Percentiles rank a stretch among this genome's conserved stretches.
These are phyloP conservation scores for Phrynocephalus vlangalii DNA, from an alignment of 2,797 vertebrate species.

Conservation along the genomic window DNA sequence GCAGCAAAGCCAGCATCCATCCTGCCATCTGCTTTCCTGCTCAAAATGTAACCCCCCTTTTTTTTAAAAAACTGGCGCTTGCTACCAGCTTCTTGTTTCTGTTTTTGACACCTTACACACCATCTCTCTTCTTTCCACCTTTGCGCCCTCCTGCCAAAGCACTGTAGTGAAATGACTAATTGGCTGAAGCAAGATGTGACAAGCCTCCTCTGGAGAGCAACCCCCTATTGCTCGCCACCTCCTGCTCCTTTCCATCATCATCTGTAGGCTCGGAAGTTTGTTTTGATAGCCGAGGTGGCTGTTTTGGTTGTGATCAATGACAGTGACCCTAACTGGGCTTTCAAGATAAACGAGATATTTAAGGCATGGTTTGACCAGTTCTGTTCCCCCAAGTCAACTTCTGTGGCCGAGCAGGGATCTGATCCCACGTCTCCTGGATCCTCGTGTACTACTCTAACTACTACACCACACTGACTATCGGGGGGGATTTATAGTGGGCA, in stretches of 20 bases:
- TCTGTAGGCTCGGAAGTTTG: background rate
- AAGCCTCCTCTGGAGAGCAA: background rate
- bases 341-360: too few species aligned
- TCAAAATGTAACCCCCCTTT: background rate
- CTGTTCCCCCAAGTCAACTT: too few species aligned
- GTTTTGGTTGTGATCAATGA: background rate
- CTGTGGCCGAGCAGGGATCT: too few species aligned
- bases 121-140: background rate
- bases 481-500: background rate
- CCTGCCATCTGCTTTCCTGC: background rate
- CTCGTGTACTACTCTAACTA: too few species aligned
- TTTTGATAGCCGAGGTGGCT: background rate
- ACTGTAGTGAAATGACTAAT: slow-evolving; percentile 1
- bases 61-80: background rate
- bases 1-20: background rate
- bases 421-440: too few species aligned
- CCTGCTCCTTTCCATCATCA: background rate
- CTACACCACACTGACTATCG: too few species aligned
- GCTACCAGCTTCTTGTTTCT: background rate
- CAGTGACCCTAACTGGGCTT: too few species aligned
- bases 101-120: background rate
- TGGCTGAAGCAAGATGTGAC: background rate
- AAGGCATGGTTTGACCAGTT: too few species aligned
- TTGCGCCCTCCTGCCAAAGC: background rate
- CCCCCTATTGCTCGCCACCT: background rate